These are phyloP conservation scores for Luscinia megarhynchos DNA, from an alignment of 2,797 vertebrate species.

Conservation along the genomic window DNA sequence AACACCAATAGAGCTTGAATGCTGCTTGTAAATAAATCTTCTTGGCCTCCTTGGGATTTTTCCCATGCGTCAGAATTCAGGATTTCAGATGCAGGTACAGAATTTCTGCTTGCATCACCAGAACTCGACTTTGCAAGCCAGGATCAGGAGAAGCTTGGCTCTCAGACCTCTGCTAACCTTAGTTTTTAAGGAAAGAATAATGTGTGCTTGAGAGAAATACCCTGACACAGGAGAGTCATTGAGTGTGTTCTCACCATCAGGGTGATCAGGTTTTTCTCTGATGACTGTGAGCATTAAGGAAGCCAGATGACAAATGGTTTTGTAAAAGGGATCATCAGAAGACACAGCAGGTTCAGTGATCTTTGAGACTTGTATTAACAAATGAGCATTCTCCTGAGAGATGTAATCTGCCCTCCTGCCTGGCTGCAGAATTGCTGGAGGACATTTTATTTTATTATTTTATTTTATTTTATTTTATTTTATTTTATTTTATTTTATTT, in stretches of 20 bases:
- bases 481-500: not conserved
- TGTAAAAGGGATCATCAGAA: not conserved
- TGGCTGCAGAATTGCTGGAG: not conserved
- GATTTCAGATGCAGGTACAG: not conserved
- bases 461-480: not conserved
- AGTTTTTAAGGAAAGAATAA: not conserved
- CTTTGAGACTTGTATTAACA: not conserved
- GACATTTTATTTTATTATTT: not conserved
- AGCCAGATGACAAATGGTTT: not conserved
- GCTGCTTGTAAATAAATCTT: not conserved
- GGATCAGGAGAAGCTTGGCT: not conserved
- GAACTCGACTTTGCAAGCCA: not conserved
- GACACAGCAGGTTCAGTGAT: not conserved
- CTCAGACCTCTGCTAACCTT: not conserved
- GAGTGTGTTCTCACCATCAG: not conserved
- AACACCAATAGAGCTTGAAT: fast-evolving
- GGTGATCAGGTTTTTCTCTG: not conserved
- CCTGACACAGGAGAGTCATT: not conserved
- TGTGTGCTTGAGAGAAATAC: not conserved
- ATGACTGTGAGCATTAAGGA: not conserved
- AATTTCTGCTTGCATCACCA: not conserved
- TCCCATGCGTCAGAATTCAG: fast-evolving
- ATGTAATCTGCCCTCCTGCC: not conserved
- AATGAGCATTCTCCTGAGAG: not conserved
- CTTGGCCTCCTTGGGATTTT: not conserved